These are phyloP conservation scores for Xiphorhynchus elegans DNA, from an alignment of 2,113 vertebrate species.

Conservation along the genomic window DNA sequence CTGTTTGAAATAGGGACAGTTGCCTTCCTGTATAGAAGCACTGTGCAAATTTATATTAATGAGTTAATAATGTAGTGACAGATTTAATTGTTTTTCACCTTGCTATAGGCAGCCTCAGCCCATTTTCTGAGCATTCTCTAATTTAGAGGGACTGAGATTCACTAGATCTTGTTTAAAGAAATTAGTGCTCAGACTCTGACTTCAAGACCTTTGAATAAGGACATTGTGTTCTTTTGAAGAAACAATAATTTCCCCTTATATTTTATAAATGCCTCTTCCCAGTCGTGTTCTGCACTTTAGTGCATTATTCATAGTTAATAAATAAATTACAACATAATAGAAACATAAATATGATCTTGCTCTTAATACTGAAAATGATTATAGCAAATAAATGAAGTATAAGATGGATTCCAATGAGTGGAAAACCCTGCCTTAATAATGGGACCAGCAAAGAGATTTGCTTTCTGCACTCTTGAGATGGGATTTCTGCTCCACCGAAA, in stretches of 20 bases:
- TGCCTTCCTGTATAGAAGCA: neutral
- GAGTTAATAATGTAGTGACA: neutral
- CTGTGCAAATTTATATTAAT: slow-evolving; percentile 7
- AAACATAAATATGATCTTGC: neutral
- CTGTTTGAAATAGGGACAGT: neutral
- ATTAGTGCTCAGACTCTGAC: neutral
- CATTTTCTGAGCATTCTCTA: neutral
- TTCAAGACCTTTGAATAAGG: neutral
- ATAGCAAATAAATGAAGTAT: neutral
- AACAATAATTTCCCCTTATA: neutral
- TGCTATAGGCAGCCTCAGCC: neutral
- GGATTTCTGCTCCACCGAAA: neutral
- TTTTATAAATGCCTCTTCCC: neutral
- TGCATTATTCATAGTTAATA: slow-evolving; percentile 25
- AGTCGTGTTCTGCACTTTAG: neutral
- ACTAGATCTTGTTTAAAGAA: neutral
- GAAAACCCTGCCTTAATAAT: neutral
- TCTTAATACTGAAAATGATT: neutral
- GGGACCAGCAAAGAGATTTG: neutral
- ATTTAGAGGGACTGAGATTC: neutral
- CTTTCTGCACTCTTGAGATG: neutral
- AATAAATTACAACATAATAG: slow-evolving; percentile 14
- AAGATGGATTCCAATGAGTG: neutral
- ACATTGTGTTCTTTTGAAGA: neutral
- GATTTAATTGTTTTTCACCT: slow-evolving; percentile 34